Evolutionary conservation across 2,888 invertebrate species (phyloP), one percentile per base, ranked within the genome.

Genomic region (Synergus laeviventris): DNA sequence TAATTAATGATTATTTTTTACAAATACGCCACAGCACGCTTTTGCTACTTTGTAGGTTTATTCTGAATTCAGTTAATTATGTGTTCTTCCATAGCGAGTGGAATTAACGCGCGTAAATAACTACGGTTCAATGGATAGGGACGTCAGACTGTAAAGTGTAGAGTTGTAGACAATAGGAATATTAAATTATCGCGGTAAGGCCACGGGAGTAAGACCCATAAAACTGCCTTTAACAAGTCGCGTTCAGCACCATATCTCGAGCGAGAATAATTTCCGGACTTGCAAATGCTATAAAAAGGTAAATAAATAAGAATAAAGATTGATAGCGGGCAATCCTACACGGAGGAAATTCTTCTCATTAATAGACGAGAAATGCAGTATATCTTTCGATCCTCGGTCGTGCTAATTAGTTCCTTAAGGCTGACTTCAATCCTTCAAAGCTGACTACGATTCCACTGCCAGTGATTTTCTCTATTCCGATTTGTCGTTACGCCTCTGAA

Each of bases 361-460:
- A 86, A 86, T 87, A 85, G 86, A 81, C 82, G 81, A 78, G 80
- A 78, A 78, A 83, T 62, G 4, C 14, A 59, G 24, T 24, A 81
- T 84, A 82, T 83, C 83, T 85, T 88, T 84, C 84, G 83, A 87
- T 87, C 79, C 81, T 78, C 75, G 76, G 83, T 83, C 82, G 82
- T 77, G 74, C 82, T 87, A 87, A 87, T 88, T 87, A 87, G 83
- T 86, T 85, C 85, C 61, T 59, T 18, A 59, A 59, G 21, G 21
- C 56, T 38, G n/a, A 38, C 31, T 61, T 62, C 11, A 62, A 2
- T 62, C 11, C 3, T 0, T 38, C 18, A 39, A 18, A 39, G 54
- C 54, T 54, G 11, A 36, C 16, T 59, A 59, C 18, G 9, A 54
- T 9, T n/a, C n/a, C 18, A 16, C 45, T 39, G 11, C 56, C 56